These are phyloP conservation scores for Psilopsiagon aymara DNA, from an alignment of 2,113 vertebrate genomes.

Conservation along the genomic window DNA sequence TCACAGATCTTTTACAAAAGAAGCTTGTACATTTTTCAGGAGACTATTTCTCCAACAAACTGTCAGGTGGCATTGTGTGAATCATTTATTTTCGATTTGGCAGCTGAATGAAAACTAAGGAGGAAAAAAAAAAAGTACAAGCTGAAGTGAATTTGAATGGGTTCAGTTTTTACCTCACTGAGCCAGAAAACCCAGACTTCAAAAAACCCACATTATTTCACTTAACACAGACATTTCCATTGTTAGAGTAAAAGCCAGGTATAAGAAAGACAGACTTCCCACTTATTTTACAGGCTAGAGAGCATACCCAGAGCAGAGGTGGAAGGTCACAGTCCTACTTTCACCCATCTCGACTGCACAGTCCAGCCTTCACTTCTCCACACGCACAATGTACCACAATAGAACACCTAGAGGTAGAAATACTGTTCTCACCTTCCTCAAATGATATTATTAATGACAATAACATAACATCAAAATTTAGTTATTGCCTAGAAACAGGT, in stretches of 20 bases:
- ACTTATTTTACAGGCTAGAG: background rate
- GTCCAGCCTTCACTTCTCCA: background rate
- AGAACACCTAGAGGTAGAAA: background rate
- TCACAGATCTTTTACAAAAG: background rate
- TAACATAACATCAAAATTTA: background rate
- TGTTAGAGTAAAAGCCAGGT: background rate
- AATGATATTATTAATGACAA: background rate
- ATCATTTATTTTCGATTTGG: slow-evolving; percentile 3
- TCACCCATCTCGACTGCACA: background rate
- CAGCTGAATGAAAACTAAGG: background rate
- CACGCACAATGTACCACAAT: accelerated
- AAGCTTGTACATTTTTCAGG: slow-evolving; percentile 1
- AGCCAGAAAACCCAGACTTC: background rate
- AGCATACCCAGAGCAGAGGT: background rate
- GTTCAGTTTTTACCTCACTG: background rate
- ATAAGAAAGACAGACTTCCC: background rate
- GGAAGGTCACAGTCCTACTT: background rate
- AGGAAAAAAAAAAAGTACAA: background rate
- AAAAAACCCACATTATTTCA: background rate
- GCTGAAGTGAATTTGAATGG: background rate
- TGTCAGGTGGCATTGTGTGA: background rate
- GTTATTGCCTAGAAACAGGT: background rate
- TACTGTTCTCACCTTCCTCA: background rate
- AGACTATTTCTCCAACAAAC: slow-evolving; percentile 1
- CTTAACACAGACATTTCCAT: background rate